Evolutionary conservation across 2,797 vertebrate species (phyloP), one percentile per base, ranked within the genome.

Genomic region (Lindbergichthys nudifrons): DNA sequence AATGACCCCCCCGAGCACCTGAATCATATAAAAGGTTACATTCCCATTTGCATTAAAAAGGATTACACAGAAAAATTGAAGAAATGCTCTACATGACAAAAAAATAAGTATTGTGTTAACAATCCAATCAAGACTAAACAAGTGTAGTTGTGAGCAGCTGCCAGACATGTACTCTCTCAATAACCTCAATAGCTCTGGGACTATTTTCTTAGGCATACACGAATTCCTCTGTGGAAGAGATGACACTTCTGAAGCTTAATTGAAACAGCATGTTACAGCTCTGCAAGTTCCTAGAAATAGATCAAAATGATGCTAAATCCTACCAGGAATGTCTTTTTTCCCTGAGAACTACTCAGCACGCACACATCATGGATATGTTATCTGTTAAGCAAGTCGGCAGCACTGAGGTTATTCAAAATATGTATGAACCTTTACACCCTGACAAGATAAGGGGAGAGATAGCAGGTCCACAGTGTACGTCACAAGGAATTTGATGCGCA

Each of bases 1-100:
- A 92, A 18, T 1, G 84, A 83, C 42, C 83, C 80, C 11, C 30
- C 70, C 8, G 74, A 80, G 84, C 92, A 93, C 74, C 94, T 95
- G 85, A 47, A 71, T 19, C 23, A 53, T 14, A 62, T 9, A 43
- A 8, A 5, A 47, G 3, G 13, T 64, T 19, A 68, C n/a, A 58
- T 9, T 45, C 43, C 48, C 11, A n/a, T 11, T 26, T 47, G 13
- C 41, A 62, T 4, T 30, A 30, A 62, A 47, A 3, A 12, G 13
- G 0, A 26, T 7, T 16, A 1, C 5, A 23, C 13, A 41, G n/a
- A 60, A 1, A 48, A 32, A 51, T 6, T 11, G 3, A 46, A n/a
- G 9, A 58, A 21, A 63, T 57, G 5, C 10, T 14, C 5, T 3
- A 26, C 8, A 67, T 48, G 43, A 21, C 3, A 19, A 9, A 42